Percentiles rank a stretch among this genome's conserved stretches.
phyloP scores from a whole-genome alignment of 2,797 vertebrate genomes.

The Premnoplex brunnescens region DNA sequence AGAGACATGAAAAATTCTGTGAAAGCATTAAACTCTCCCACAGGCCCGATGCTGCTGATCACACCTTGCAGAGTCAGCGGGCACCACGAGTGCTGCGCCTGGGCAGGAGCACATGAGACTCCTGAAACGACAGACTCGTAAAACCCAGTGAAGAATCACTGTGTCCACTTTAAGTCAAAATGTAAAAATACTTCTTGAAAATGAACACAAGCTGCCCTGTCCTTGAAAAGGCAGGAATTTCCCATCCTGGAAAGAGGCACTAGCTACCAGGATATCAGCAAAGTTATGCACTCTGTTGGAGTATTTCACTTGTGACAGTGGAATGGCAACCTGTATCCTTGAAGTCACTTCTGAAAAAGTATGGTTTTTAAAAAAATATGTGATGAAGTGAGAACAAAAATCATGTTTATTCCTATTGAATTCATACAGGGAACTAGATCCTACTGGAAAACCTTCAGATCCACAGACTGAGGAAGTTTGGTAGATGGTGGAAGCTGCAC shows the following conservation, averaged over 20 bases:
- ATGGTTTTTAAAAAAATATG: background rate
- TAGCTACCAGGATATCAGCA: background rate
- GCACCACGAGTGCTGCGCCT: fast-evolving
- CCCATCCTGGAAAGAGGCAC: background rate
- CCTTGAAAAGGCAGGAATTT: background rate
- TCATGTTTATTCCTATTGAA: background rate
- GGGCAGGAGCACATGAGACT: fast-evolving
- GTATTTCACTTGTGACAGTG: fast-evolving
- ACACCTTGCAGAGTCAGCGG: background rate
- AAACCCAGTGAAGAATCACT: background rate
- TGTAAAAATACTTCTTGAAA: background rate
- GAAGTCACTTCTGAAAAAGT: background rate
- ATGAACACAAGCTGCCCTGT: background rate
- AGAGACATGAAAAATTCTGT: background rate
- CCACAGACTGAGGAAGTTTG: fast-evolving
- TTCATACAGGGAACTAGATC: background rate
- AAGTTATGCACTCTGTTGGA: fast-evolving
- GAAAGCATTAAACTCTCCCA: background rate
- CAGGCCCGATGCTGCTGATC: background rate
- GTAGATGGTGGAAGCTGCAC: background rate
- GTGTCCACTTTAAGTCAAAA: background rate
- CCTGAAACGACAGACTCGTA: fast-evolving
- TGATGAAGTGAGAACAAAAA: background rate
- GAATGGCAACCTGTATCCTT: background rate
- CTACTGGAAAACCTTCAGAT: background rate